A percentile compares a stretch with the other conserved stretches of the same genome.
These are phyloP conservation scores for Leptocoma aspasia DNA, from an alignment of 2,113 vertebrate genomes.

Conservation along the genomic window DNA sequence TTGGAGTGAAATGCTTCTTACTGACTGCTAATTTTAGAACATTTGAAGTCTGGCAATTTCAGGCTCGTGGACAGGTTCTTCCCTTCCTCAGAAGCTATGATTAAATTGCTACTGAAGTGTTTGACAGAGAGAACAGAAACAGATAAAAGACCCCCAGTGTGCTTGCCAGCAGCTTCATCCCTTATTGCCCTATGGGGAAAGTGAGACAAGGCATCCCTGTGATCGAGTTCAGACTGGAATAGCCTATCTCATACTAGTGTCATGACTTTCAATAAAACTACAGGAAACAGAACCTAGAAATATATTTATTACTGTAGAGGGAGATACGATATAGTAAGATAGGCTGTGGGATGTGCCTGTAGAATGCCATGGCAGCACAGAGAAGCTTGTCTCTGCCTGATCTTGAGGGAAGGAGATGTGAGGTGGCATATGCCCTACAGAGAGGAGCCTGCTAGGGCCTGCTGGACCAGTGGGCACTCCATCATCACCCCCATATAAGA, in stretches of 20 bases:
- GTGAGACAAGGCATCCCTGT: neutral
- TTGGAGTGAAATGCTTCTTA: neutral
- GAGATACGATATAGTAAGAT: neutral
- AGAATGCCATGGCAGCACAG: neutral
- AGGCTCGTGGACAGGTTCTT: neutral
- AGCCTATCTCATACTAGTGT: neutral
- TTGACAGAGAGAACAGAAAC: neutral
- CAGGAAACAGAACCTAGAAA: neutral
- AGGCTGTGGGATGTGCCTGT: neutral
- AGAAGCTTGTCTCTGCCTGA: neutral
- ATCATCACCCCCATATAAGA: too few relatives aligned
- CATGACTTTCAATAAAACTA: neutral
- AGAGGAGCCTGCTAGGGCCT: neutral
- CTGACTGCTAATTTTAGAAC: neutral
- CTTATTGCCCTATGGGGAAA: neutral
- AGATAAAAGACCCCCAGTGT: neutral
- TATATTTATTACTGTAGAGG: neutral
- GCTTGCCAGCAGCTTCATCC: neutral
- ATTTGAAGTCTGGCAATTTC: neutral
- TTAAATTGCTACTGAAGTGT: neutral
- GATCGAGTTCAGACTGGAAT: neutral
- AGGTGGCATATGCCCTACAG: neutral
- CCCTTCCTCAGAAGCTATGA: neutral
- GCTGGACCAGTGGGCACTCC: fast-evolving
- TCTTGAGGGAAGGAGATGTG: neutral